Percentiles rank a stretch among this genome's conserved stretches.
phyloP scores from a whole-genome alignment of 23 tunicate genomes.

The Oikopleura vanhoeffeni region DNA sequence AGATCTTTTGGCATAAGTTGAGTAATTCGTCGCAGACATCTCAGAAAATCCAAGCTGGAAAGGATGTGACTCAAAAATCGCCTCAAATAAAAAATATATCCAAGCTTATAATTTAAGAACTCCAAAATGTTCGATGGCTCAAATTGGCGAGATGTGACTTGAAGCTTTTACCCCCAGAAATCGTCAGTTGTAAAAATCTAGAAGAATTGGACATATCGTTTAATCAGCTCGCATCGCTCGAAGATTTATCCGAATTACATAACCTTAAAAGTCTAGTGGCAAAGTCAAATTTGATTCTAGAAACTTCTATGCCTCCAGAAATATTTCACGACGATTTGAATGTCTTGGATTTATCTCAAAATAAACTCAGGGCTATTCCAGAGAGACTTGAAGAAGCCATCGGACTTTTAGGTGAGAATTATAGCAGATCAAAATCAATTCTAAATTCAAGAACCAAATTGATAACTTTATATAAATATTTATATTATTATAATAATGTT shows the following conservation, averaged over 20 bases:
- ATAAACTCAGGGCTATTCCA: slow-evolving; percentile 6
- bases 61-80: too few species aligned
- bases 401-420: too few species aligned
- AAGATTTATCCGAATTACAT: background rate
- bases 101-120: slow-evolving; percentile 36
- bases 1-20: too few species aligned
- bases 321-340: slow-evolving; percentile 1
- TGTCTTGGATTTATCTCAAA: background rate
- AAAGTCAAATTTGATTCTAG: background rate
- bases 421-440: too few species aligned
- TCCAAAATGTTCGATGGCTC: slow-evolving; percentile 70
- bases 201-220: slow-evolving; percentile 70
- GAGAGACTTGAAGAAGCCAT: background rate
- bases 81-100: too few species aligned
- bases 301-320: slow-evolving; percentile 6
- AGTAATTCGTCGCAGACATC: too few species aligned
- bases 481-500: too few species aligned
- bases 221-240: slow-evolving; percentile 23
- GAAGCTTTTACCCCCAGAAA: slow-evolving; percentile 54
- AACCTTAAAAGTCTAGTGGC: slow-evolving; percentile 9
- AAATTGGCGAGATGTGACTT: slow-evolving; percentile 36
- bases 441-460: too few species aligned
- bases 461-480: too few species aligned
- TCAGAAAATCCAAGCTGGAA: too few species aligned
- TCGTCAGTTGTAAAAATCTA: slow-evolving; percentile 46